Base-by-base conservation (phyloP, 2,797 vertebrate species). In the Malacoraja senta region DNA sequence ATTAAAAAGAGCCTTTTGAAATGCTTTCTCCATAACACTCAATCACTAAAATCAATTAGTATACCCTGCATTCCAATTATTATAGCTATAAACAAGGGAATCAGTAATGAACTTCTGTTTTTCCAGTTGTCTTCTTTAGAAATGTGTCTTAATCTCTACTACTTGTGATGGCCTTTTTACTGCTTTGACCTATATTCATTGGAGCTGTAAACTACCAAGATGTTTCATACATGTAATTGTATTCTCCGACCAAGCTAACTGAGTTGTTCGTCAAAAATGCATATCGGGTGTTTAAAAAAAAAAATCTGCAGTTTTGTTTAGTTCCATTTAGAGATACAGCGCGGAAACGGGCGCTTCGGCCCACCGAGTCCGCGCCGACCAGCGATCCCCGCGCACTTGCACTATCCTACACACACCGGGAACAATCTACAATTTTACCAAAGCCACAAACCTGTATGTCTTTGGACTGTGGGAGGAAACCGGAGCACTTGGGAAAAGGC, bases 101-200 rank as follows among this genome's bases (percentile, higher is more conserved):
- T 76, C 9, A 58, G 24, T 92, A 92, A 92, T 76, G 90, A 92
- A 76, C 90, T 92, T 76, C 63, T 92, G 58, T 72, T 38, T 38
- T 92, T 92, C 90, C 90, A 92, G 90, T 38, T 76, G 71, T 58
- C 90, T 76, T n/a, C 71, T 26, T n/a, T 76, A 53, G 68, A 92
- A 76, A 92, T 92, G 29, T 71, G n/a, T 53, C 38, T 92, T 53
- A 92, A 92, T 92, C 35, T 74, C 72, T 92, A 26, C 38, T 71
- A 13, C 68, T 38, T 76, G 38, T n/a, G 65, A 63, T 38, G 44
- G 90, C 38, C 38, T 91, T 91, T 91, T 72, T 74, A 91, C 90
- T 58, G 90, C 68, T 92, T 76, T 92, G 68, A 92, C 90, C 71
- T 76, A 92, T 92, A 74, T 17, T 92, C 76, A n/a, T 92, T 92